Evolutionary conservation across 2,113 vertebrate species (phyloP).

Genomic region (Lipotes vexillifer): DNA sequence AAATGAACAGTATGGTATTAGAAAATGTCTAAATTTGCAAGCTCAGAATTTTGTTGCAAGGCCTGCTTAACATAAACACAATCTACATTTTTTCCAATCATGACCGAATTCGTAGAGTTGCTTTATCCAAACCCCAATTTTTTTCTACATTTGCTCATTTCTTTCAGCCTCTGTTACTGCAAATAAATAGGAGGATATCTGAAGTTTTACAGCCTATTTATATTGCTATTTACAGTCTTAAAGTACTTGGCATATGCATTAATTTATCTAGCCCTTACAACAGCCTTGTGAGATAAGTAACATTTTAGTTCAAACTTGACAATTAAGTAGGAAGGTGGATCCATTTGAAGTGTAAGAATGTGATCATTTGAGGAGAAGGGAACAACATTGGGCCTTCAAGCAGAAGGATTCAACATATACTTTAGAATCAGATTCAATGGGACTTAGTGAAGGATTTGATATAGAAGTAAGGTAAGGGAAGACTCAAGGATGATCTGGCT

Average conservation of each 20-base stretch:
- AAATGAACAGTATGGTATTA: not conserved
- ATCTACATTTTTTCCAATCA: not conserved
- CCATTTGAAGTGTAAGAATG: not conserved
- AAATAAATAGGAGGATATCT: not conserved
- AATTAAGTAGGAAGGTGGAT: not conserved
- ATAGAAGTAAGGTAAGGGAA: not conserved
- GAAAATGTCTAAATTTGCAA: not conserved
- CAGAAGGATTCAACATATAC: not conserved
- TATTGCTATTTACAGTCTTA: not conserved
- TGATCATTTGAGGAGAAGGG: not conserved
- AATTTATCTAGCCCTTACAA: not conserved
- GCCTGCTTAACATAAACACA: not conserved
- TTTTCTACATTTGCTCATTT: not conserved
- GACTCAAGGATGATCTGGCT: not conserved
- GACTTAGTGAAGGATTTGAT: not conserved
- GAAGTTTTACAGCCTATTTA: not conserved
- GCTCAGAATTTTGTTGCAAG: not conserved
- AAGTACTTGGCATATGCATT: not conserved
- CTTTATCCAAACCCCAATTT: not conserved
- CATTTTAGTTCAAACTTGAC: not conserved
- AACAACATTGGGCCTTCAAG: not conserved
- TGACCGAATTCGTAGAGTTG: not conserved
- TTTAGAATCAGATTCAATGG: not conserved
- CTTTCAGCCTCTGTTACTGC: not conserved
- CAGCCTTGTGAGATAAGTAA: not conserved